These are phyloP conservation scores for Chaetops frenatus DNA, from an alignment of 2,113 vertebrate species.

Conservation along the genomic window DNA sequence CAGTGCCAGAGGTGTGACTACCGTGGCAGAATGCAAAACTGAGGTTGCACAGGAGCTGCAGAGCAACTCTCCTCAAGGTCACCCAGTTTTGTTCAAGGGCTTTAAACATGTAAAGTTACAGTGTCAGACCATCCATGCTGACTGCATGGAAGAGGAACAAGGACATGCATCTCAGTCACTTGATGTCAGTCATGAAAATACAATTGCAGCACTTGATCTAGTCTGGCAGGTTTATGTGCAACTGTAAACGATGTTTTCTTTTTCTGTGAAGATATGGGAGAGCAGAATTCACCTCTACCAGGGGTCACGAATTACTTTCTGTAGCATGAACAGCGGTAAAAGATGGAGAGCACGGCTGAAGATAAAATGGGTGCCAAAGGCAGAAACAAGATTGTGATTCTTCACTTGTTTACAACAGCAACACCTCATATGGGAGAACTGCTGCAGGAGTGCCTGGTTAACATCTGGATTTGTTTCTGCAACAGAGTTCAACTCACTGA, in stretches of 20 bases:
- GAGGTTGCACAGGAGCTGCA: not conserved
- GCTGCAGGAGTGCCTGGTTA: not conserved
- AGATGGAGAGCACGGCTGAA: fast-evolving
- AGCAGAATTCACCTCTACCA: not conserved
- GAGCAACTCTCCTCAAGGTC: not conserved
- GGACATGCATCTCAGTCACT: not conserved
- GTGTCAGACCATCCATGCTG: not conserved
- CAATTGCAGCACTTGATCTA: not conserved
- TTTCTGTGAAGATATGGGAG: fast-evolving
- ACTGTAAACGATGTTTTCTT: not conserved
- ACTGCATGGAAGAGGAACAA: not conserved
- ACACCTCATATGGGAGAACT: not conserved
- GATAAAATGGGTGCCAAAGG: not conserved
- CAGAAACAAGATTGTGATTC: not conserved
- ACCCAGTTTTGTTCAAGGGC: not conserved
- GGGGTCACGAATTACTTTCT: not conserved
- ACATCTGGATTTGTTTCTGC: not conserved
- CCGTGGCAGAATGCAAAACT: not conserved
- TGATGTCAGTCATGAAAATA: not conserved
- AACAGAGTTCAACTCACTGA: not conserved
- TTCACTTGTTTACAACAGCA: not conserved
- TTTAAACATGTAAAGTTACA: not conserved
- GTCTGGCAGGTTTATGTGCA: not conserved
- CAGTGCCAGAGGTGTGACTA: not conserved
- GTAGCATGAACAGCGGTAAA: not conserved